Conservation (phyloP, 2,888 invertebrate genomes). For the Cylloceria caligata region DNA sequence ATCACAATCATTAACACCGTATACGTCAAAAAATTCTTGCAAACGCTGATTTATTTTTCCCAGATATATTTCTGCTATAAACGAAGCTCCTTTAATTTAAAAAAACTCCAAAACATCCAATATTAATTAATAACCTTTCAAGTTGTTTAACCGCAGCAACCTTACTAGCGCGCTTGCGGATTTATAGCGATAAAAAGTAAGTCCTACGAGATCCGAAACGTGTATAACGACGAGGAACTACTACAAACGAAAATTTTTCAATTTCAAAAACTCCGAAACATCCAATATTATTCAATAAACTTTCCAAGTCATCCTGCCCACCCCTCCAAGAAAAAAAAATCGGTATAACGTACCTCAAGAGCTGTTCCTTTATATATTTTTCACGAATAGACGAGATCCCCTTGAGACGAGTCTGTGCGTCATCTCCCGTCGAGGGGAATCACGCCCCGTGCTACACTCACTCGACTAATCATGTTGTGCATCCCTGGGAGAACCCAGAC, state of each 20-base stretch:
- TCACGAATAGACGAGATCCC: slow-evolving; percentile 25
- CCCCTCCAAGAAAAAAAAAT: slow-evolving; percentile 17
- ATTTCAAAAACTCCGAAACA: background rate
- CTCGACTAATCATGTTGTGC: slow-evolving; percentile 74
- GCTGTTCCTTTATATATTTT: slow-evolving; percentile 5
- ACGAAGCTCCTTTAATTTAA: background rate
- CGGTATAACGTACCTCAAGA: slow-evolving; percentile 16
- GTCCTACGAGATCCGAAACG: too few species aligned
- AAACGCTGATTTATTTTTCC: background rate
- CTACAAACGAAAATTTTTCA: background rate
- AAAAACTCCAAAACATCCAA: background rate
- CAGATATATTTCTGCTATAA: too few species aligned
- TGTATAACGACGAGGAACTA: too few species aligned
- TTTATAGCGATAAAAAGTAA: too few species aligned
- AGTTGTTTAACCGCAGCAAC: too few species aligned
- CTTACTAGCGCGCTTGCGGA: too few species aligned
- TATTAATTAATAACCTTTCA: slow-evolving; percentile 25
- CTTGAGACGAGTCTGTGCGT: slow-evolving; percentile 38
- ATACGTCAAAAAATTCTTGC: too few species aligned
- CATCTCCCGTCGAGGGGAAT: slow-evolving; percentile 76
- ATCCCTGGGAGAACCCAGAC: slow-evolving; percentile 62
- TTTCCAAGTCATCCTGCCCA: slow-evolving; percentile 25
- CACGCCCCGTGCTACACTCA: slow-evolving; percentile 72
- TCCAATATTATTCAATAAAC: slow-evolving; percentile 19
- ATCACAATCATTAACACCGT: too few species aligned